These are phyloP conservation scores for Nicator chloris DNA, from an alignment of 2,113 vertebrate genomes.

Conservation along the genomic window DNA sequence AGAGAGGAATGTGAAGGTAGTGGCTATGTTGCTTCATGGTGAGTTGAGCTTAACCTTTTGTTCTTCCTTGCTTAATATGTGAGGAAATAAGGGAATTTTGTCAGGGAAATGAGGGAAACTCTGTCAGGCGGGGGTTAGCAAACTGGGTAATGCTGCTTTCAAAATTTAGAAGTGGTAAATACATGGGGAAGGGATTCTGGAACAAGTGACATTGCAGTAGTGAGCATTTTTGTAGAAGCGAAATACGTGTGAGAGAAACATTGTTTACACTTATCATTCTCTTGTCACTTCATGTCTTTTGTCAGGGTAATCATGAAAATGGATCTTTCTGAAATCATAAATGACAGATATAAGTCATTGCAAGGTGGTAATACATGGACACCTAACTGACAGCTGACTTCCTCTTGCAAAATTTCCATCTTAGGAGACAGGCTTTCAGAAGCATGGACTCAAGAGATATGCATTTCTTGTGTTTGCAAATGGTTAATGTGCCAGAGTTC, in stretches of 20 bases:
- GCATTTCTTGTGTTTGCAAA: neutral
- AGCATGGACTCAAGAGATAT: accelerated
- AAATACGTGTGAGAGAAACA: neutral
- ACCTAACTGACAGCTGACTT: neutral
- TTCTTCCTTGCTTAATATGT: neutral
- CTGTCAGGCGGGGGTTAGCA: accelerated
- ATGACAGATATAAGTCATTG: neutral
- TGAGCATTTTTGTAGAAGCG: neutral
- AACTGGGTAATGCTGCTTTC: neutral
- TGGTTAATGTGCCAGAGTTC: neutral
- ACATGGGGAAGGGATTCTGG: neutral
- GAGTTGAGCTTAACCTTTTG: neutral
- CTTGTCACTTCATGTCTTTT: neutral
- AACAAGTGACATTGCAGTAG: neutral
- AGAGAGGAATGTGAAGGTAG: neutral
- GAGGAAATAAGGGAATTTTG: neutral
- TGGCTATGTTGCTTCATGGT: neutral
- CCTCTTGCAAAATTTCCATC: neutral
- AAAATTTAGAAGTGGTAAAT: neutral
- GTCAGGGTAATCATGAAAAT: neutral
- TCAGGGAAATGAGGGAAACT: neutral
- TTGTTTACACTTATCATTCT: neutral
- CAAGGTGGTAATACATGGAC: neutral
- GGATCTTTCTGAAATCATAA: neutral
- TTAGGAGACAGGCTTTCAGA: neutral